phyloP scores from a whole-genome alignment of 2,113 vertebrate species.

The Cyrtonyx montezumae region DNA sequence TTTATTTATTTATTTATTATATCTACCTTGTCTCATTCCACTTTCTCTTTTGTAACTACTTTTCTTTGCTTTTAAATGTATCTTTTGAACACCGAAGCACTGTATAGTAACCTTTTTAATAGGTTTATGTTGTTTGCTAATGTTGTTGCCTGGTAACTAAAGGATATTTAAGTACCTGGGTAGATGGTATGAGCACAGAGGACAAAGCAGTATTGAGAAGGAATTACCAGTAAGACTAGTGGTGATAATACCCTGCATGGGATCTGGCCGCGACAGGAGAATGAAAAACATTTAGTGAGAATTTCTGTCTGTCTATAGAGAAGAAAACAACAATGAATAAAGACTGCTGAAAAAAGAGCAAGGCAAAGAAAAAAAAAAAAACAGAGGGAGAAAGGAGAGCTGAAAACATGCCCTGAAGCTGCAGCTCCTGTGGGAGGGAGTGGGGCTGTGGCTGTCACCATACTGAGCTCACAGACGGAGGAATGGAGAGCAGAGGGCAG shows the following conservation, averaged over 20 bases:
- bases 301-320: neutral
- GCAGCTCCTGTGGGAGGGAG: neutral
- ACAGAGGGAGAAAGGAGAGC: neutral
- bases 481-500: neutral
- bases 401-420: neutral
- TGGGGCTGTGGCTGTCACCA: neutral
- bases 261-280: neutral
- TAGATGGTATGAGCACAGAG: neutral
- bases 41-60: neutral
- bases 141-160: constrained; percentile 23
- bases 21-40: neutral
- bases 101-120: neutral
- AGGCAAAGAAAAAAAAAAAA: neutral
- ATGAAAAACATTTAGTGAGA: neutral
- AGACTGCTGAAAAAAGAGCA: neutral
- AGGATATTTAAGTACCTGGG: neutral
- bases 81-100: neutral
- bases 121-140: neutral
- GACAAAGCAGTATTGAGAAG: neutral
- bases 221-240: neutral
- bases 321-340: neutral
- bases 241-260: neutral
- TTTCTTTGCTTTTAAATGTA: neutral
- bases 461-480: neutral
- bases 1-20: neutral